A percentile compares a stretch with the other conserved stretches of the same genome.
Evolutionary conservation across 2,888 invertebrate genomes (phyloP).

Genomic region (Tiliacea aurago): DNA sequence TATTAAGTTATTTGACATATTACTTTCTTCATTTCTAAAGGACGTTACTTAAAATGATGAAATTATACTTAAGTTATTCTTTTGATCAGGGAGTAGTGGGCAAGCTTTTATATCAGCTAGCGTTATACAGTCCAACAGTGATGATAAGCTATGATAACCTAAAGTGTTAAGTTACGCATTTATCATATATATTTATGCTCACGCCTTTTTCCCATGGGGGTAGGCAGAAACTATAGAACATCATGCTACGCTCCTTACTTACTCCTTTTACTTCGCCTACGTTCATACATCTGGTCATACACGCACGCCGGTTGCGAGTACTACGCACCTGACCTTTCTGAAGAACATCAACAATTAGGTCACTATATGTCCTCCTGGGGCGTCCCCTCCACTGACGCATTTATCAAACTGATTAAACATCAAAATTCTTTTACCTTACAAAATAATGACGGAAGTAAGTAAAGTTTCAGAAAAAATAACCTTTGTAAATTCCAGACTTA

Average conservation of each 20-base stretch:
- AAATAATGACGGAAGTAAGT: not conserved
- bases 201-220: too few relatives aligned
- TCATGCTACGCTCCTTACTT: too few relatives aligned
- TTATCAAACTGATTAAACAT: not conserved
- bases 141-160: not conserved
- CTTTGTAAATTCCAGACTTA: not conserved
- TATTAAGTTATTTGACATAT: not conserved
- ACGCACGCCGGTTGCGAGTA: too few relatives aligned
- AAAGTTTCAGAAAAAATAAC: not conserved
- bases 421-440: not conserved
- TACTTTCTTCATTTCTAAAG: conserved; percentile 19
- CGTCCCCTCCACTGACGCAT: not conserved
- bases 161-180: not conserved
- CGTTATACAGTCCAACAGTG: too few relatives aligned
- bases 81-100: not conserved
- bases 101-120: not conserved
- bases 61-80: not conserved
- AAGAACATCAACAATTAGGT: too few relatives aligned
- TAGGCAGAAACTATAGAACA: too few relatives aligned
- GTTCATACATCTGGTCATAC: too few relatives aligned
- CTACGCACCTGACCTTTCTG: too few relatives aligned
- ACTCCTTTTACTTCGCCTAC: too few relatives aligned
- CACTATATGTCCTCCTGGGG: too few relatives aligned
- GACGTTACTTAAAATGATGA: not conserved
- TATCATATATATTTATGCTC: not conserved